phyloP scores from a whole-genome alignment of 1,140 invertebrate genomes.

The Cyphomyrmex costatus region DNA sequence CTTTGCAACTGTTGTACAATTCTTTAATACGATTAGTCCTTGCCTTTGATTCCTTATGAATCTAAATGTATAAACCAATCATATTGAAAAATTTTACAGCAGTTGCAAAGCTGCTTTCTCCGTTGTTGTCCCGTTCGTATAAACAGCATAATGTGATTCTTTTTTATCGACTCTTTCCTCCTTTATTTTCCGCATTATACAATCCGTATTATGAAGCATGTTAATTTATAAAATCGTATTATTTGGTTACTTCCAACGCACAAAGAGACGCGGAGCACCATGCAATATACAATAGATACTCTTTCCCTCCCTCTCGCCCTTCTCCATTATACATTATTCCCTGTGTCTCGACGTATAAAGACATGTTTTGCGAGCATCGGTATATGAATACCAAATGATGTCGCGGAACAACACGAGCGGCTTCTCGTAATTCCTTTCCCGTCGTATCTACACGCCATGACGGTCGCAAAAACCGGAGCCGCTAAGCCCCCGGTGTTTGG shows the following conservation, averaged over 20 bases:
- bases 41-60: too few species aligned
- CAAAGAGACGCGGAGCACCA: not conserved
- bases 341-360: conserved; percentile 38
- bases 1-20: too few species aligned
- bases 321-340: conserved; percentile 55
- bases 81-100: too few species aligned
- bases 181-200: not conserved
- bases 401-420: not conserved
- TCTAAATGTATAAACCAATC: too few species aligned
- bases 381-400: conserved; percentile 67
- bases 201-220: not conserved
- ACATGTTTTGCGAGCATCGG: conserved; percentile 50
- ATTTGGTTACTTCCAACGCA: not conserved
- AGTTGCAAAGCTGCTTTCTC: too few species aligned
- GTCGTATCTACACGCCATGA: conserved; percentile 27
- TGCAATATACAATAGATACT: conserved; percentile 37
- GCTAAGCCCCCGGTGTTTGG: conserved; percentile 32
- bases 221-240: conserved; percentile 25
- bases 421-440: conserved; percentile 35
- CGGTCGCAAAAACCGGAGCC: conserved; percentile 16
- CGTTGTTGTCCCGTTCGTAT: not conserved
- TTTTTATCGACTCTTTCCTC: not conserved
- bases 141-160: not conserved
- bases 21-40: too few species aligned
- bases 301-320: not conserved